phyloP scores from a whole-genome alignment of 2,113 vertebrate genomes.

The Struthio camelus region DNA sequence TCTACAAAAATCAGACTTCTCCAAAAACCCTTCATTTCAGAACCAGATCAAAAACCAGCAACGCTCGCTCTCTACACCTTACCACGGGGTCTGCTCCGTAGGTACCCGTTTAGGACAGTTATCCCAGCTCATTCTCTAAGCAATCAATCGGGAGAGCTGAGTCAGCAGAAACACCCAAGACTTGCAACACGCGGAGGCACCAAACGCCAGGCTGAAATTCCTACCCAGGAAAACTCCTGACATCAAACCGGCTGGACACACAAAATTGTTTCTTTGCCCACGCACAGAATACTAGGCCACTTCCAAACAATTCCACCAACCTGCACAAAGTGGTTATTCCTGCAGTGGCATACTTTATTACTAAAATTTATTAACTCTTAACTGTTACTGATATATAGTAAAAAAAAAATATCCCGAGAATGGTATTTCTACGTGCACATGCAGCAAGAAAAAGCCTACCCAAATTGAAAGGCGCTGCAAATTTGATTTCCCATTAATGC shows the following conservation, averaged over 20 bases:
- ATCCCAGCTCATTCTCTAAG: neutral
- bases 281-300: neutral
- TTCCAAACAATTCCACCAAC: neutral
- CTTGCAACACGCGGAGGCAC: fast-evolving
- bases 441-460: neutral
- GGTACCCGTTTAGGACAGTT: neutral
- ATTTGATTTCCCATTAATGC: neutral
- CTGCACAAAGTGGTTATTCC: fast-evolving
- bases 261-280: neutral
- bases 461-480: neutral
- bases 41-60: neutral
- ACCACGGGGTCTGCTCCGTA: fast-evolving
- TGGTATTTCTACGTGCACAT: neutral
- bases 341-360: neutral
- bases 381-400: neutral
- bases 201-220: neutral
- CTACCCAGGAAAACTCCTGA: neutral
- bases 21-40: neutral
- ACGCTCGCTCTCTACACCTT: too few species aligned
- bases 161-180: neutral
- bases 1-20: neutral
- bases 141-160: neutral
- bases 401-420: neutral
- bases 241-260: neutral
- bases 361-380: neutral